These are phyloP conservation scores for Nemopilema nomurai DNA, from an alignment of 30 jellyfish, hydroid and myxozoan species.

Conservation along the genomic window DNA sequence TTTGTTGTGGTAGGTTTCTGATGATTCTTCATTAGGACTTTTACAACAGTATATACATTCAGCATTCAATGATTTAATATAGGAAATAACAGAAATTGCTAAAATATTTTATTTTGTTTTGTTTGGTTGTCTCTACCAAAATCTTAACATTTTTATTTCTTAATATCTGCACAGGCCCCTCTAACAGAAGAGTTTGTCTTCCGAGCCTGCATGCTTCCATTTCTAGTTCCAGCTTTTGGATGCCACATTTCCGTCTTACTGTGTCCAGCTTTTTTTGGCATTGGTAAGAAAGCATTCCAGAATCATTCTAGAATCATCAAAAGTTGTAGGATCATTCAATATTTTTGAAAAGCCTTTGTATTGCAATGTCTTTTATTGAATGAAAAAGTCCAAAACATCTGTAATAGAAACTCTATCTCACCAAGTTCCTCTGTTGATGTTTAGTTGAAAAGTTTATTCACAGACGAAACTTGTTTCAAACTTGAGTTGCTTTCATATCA, in stretches of 20 bases:
- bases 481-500: too few relatives aligned
- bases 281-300: conserved; percentile 30
- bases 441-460: too few relatives aligned
- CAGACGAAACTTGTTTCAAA: too few relatives aligned
- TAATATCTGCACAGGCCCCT: conserved; percentile 76
- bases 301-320: neutral
- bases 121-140: neutral
- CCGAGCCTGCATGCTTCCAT: conserved; percentile 95
- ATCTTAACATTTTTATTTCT: neutral
- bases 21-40: neutral
- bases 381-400: too few relatives aligned
- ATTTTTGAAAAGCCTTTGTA: too few relatives aligned
- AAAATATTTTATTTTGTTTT: neutral
- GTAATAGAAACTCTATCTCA: too few relatives aligned
- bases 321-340: too few relatives aligned
- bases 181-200: conserved; percentile 94
- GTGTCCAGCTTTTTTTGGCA: conserved; percentile 93
- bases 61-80: too few relatives aligned
- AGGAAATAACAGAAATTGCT: neutral
- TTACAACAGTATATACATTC: neutral
- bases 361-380: neutral
- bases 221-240: conserved; percentile 79
- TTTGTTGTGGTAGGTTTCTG: conserved; percentile 46
- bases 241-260: conserved; percentile 40
- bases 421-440: too few relatives aligned